phyloP scores from a whole-genome alignment of 1,140 invertebrate species.

The Reticulitermes speratus region DNA sequence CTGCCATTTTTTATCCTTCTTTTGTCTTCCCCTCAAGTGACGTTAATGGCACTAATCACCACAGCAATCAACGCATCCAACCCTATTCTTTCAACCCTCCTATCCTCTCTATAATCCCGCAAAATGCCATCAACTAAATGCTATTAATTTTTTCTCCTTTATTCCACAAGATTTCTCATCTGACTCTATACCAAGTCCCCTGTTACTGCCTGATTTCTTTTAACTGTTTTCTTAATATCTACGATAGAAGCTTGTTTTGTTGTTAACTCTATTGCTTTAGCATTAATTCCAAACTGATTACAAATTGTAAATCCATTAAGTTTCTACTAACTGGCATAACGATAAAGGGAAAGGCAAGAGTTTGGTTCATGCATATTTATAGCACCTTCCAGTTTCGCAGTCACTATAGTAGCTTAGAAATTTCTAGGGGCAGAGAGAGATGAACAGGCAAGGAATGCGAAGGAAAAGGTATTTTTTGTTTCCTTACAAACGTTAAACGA shows the following conservation, averaged over 20 bases:
- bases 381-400: background rate
- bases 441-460: too few species aligned
- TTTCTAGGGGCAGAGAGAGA: background rate
- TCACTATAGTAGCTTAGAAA: background rate
- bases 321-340: background rate
- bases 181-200: background rate
- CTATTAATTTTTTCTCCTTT: background rate
- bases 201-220: background rate
- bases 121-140: background rate
- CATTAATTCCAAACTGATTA: background rate
- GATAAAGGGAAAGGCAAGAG: background rate
- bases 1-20: background rate
- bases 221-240: background rate
- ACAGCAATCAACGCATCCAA: slow-evolving; percentile 4
- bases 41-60: slow-evolving; percentile 1
- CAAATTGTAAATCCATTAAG: background rate
- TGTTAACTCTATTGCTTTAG: background rate
- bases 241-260: background rate
- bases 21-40: background rate
- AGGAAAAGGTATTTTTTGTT: too few species aligned
- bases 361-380: background rate
- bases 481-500: background rate
- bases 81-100: background rate
- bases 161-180: background rate
- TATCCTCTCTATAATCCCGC: background rate